Base-by-base conservation (phyloP, 2,888 invertebrate species). In the Lasioglossum figueresi region DNA sequence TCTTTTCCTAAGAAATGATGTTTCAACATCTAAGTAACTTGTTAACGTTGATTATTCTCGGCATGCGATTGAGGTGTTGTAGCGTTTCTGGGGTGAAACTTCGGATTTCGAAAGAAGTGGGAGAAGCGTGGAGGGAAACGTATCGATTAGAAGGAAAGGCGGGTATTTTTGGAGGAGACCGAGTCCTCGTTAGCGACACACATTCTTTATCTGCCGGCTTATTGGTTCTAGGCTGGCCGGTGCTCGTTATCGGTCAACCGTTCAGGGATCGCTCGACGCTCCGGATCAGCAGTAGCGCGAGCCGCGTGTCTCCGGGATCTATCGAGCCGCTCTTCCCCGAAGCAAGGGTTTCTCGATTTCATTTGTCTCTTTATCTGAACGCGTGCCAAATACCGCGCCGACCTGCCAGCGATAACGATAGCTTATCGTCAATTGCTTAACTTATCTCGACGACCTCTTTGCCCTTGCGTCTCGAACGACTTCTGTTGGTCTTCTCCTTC, bases 381-480 rank as follows among this genome's bases (percentile, higher is more conserved):
- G 85, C 84, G 90, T 88, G 86, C 90, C 84, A 88, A 90, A 91
- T 90, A 85, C 86, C 73, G 76, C 56, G 76, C 63, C 84, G 86
- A 86, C 86, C 84, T 84, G 86, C 48, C 70, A 66, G 79, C 81
- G 91, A 91, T 91, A 91, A 88, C 88, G 89, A 89, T 87, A 87
- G 83, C 88, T 85, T 92, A 92, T 92, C 92, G 86, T 74, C 88
- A 81, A 78, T 91, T 91, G 88, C 88, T 90, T 88, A 91, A 91
- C 90, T 90, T 91, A 90, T 91, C 91, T 89, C 77, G 82, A 79
- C 89, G 91, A 92, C 91, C 90, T 91, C 84, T 87, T 89, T 88
- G 90, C 91, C 90, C 91, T 89, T 91, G 79, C 56, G 71, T 70
- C 75, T 83, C 82, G 83, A 56, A 63, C 79, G 84, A 45, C 82